A percentile compares a stretch with the other conserved stretches of the same genome.
Evolutionary conservation across 2,888 invertebrate species (phyloP).

Genomic region (Pollenia labialis): DNA sequence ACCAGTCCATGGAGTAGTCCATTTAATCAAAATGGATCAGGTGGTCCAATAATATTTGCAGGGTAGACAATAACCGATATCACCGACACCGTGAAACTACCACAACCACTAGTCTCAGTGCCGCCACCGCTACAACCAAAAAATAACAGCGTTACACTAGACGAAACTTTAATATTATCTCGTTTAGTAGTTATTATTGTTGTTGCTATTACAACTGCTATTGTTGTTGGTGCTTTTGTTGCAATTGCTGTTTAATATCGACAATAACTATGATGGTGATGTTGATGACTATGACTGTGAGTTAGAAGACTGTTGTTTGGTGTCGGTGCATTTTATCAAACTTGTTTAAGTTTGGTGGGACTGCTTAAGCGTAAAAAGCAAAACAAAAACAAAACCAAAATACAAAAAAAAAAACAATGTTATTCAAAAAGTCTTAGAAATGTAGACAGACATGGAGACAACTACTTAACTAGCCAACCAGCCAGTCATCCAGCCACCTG

Average conservation of each 20-base stretch:
- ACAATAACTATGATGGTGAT: slow-evolving; percentile 42
- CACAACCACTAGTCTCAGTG: slow-evolving; percentile 23
- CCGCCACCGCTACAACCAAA: slow-evolving; percentile 37
- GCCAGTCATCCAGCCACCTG: slow-evolving; percentile 59
- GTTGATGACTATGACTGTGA: slow-evolving; percentile 49
- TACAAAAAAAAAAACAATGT: slow-evolving; percentile 8
- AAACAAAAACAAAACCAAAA: slow-evolving; percentile 11
- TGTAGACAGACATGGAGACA: slow-evolving; percentile 56
- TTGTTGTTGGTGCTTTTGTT: slow-evolving; percentile 46
- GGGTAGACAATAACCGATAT: slow-evolving; percentile 63
- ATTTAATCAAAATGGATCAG: too few relatives aligned
- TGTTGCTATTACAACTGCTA: slow-evolving; percentile 12
- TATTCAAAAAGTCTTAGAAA: slow-evolving; percentile 39
- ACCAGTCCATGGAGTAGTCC: too few relatives aligned
- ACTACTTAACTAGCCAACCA: slow-evolving; percentile 37
- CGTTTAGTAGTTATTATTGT: slow-evolving; percentile 54
- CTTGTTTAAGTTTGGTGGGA: slow-evolving; percentile 67
- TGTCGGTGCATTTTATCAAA: slow-evolving; percentile 72
- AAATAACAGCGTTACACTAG: slow-evolving; percentile 35
- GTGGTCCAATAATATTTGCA: too few relatives aligned
- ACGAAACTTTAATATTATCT: slow-evolving; percentile 62
- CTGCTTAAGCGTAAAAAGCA: slow-evolving; percentile 40
- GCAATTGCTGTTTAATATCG: slow-evolving; percentile 55
- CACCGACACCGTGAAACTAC: slow-evolving; percentile 57
- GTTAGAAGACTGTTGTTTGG: slow-evolving; percentile 53